These are phyloP conservation scores for Chrysotoxum bicinctum DNA, from an alignment of 2,888 invertebrate genomes.

Conservation along the genomic window DNA sequence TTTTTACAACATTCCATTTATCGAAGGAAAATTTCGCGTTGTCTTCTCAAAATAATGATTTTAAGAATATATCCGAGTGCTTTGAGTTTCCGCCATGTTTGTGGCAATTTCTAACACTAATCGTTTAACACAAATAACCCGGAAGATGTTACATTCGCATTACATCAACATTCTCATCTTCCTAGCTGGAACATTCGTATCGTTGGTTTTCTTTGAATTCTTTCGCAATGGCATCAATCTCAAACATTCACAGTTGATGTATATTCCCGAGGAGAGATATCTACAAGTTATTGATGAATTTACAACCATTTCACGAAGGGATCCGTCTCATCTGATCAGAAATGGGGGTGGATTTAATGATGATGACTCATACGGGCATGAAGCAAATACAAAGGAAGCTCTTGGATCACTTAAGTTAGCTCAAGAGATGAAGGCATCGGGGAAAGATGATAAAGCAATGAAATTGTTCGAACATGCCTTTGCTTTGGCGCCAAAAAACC, in stretches of 20 bases:
- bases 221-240: constrained; percentile 47
- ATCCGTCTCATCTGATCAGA: constrained; percentile 65
- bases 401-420: constrained; percentile 92
- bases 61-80: constrained; percentile 56
- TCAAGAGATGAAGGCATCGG: constrained; percentile 90
- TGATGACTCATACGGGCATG: constrained; percentile 71
- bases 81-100: constrained; percentile 45
- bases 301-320: constrained; percentile 75
- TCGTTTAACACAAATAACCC: constrained; percentile 18
- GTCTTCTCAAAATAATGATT: constrained; percentile 51
- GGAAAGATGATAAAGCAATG: constrained; percentile 92
- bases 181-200: constrained; percentile 76
- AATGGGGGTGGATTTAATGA: constrained; percentile 58
- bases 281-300: constrained; percentile 80
- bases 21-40: constrained; percentile 9
- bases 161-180: constrained; percentile 74
- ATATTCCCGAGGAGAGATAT: constrained; percentile 78
- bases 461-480: constrained; percentile 95
- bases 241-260: constrained; percentile 76
- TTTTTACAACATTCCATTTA: background rate
- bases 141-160: constrained; percentile 64
- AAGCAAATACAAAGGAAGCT: constrained; percentile 85
- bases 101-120: constrained; percentile 45
- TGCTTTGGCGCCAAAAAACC: constrained; percentile 94
- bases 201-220: constrained; percentile 75